phyloP scores from a whole-genome alignment of 2,113 vertebrate genomes.

The Gymnarchus niloticus region DNA sequence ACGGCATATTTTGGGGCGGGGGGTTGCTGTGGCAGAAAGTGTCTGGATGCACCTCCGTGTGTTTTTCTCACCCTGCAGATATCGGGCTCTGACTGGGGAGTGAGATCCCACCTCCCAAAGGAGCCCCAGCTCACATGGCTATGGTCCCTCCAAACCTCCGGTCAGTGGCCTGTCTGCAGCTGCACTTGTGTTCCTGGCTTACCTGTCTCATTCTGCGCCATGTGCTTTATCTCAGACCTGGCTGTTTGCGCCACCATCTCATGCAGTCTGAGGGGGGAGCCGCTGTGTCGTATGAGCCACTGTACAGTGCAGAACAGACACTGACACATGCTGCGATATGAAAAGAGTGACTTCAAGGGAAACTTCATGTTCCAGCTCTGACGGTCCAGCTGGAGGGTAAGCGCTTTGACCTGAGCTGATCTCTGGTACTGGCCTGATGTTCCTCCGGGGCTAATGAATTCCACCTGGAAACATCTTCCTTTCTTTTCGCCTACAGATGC shows the following conservation, averaged over 20 bases:
- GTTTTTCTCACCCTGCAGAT: constrained; percentile 72
- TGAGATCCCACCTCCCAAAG: constrained; percentile 73
- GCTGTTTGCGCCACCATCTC: constrained; percentile 67
- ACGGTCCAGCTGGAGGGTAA: not conserved
- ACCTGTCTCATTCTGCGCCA: not conserved
- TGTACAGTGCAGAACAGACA: not conserved
- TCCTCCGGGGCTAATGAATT: constrained; percentile 40
- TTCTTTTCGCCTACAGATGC: constrained; percentile 53
- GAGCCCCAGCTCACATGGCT: too few species aligned
- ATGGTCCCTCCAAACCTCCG: constrained; percentile 68
- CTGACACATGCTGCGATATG: not conserved
- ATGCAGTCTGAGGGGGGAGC: constrained; percentile 38
- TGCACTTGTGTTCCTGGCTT: too few species aligned
- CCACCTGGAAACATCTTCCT: constrained; percentile 36
- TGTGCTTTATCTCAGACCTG: constrained; percentile 13
- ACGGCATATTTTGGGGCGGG: constrained; percentile 58
- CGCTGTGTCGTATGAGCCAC: constrained; percentile 51
- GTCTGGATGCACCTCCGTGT: constrained; percentile 73
- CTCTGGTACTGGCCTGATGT: constrained; percentile 31
- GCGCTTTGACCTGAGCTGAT: constrained; percentile 4
- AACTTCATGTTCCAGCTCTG: constrained; percentile 3
- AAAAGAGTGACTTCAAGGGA: not conserved
- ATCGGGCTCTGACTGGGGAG: constrained; percentile 71
- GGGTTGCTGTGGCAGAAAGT: constrained; percentile 65
- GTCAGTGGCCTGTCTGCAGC: constrained; percentile 33